Evolutionary conservation across 1,140 invertebrate genomes (phyloP), one percentile per base, ranked within the genome.

Genomic region (Dysdera silvatica): DNA sequence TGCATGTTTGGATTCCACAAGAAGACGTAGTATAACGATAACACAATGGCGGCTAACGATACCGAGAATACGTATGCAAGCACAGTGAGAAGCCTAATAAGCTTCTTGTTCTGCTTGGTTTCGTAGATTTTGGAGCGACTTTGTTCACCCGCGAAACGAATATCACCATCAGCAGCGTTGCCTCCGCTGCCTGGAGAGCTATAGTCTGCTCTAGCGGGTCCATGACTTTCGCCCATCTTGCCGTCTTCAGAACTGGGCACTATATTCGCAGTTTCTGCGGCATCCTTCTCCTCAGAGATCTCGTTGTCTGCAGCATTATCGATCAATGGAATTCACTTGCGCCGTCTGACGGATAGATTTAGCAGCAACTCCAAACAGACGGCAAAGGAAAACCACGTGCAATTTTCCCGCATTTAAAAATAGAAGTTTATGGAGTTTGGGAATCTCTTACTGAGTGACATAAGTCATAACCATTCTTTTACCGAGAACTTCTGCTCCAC

Each of bases 11-110:
- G 90, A 75, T 94, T 85, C 94, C 94, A 97, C 64, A 97, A 83
- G 75, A 96, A 91, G 63, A 92, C 87, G 78, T 98, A 98, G 79
- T 97, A 98, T 14, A 95, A 80, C 0, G 91, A 95, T 28, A 98
- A 81, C 74, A 96, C 88, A 65, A 97, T 93, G 4, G 93, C 94
- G 0, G 91, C 93, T 65, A 95, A 78, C 14, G 93, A 96, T 61
- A 98, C 94, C 68, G 89, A 91, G 71, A 97, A 85, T 57, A 97
- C 85, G 77, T 98, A 98, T 6, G 92, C 91, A 58, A 96, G 82
- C 33, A 98, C 94, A 2, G 93, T 97, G 60, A 96, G 80, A 53
- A 97, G 87, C n/a, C 93, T 83, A 37, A 97, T 81, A 67, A 87
- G 79, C 78, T 93, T 92, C 75, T 89, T 88, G 72, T 91, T 88